Evolutionary conservation across 1,140 invertebrate species (phyloP), one percentile per base, ranked within the genome.

Genomic region (Rhizoglyphus robini): DNA sequence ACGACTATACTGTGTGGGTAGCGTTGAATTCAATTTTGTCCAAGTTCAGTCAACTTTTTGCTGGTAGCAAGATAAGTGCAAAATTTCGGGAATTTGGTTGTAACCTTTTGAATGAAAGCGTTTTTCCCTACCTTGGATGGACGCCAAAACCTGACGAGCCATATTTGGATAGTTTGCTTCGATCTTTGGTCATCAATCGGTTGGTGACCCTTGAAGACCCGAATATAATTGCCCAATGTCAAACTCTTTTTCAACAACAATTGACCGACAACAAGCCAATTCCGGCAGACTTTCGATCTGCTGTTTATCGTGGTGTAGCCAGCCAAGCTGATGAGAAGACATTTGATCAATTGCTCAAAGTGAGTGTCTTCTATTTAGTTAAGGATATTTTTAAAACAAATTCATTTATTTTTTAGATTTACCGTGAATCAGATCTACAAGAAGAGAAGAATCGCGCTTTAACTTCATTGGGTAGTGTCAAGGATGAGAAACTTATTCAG

Each of bases 361-460:
- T n/a, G n/a, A n/a, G n/a, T n/a, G n/a, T 74, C 80, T 82, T 72
- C 69, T 71, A 59, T 18, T 23, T 31, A 47, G 64, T 60, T 80
- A 85, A n/a, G n/a, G n/a, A n/a, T n/a, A n/a, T n/a, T n/a, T n/a
- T n/a, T n/a, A n/a, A n/a, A n/a, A n/a, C n/a, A n/a, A n/a, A n/a
- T n/a, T n/a, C n/a, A n/a, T n/a, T n/a, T n/a, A n/a, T n/a, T n/a
- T n/a, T n/a, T n/a, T n/a, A n/a, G 74, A 80, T 82, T 72, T 70
- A 72, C 62, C 27, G 36, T 31, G 31, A 68, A 46, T 82, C 86
- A 8, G 90, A 93, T 76, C 79, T 95, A 62, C 86, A 90, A 67
- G 93, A 97, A 76, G 91, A 97, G 73, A 93, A 93, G 74, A 86
- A 92, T 72, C 81, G 92, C 71, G 88, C 96, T 69, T 82, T 87